Evolutionary conservation across 2,113 vertebrate genomes (phyloP).

Genomic region (Chloropsis hardwickii): DNA sequence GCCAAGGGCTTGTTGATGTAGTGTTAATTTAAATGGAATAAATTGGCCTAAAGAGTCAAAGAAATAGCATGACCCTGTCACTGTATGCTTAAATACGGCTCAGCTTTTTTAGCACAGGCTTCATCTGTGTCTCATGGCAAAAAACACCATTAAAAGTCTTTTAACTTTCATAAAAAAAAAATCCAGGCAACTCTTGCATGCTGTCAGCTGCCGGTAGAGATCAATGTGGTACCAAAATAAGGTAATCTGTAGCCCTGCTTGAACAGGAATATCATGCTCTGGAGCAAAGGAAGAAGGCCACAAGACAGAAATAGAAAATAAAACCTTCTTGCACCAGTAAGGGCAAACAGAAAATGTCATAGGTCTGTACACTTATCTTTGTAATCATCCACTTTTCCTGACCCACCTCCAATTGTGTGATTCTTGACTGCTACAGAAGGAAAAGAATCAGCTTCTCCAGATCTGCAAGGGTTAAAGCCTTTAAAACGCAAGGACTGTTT

Average conservation of each 20-base stretch:
- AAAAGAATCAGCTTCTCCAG: not conserved
- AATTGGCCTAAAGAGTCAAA: not conserved
- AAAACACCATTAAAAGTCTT: not conserved
- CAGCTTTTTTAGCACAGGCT: not conserved
- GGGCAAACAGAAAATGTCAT: not conserved
- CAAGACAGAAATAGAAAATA: not conserved
- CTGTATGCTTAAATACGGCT: not conserved
- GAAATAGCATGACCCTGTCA: not conserved
- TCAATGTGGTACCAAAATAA: not conserved
- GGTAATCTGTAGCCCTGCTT: not conserved
- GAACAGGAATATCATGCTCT: not conserved
- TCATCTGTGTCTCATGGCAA: not conserved
- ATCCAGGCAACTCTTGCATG: not conserved
- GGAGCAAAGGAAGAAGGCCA: not conserved
- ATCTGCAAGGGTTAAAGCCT: not conserved
- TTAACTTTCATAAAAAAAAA: not conserved
- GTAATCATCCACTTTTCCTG: not conserved
- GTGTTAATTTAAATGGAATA: conserved; percentile 40
- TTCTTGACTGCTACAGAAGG: not conserved
- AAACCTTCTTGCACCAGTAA: not conserved
- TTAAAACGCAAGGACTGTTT: not conserved
- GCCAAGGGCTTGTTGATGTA: not conserved
- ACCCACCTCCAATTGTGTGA: not conserved
- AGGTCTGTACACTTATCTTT: not conserved
- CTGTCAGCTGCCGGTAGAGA: not conserved